Percentiles rank a stretch among this genome's conserved stretches.
phyloP scores from a whole-genome alignment of 2,888 invertebrate species.

The Tachystola acroxantha region DNA sequence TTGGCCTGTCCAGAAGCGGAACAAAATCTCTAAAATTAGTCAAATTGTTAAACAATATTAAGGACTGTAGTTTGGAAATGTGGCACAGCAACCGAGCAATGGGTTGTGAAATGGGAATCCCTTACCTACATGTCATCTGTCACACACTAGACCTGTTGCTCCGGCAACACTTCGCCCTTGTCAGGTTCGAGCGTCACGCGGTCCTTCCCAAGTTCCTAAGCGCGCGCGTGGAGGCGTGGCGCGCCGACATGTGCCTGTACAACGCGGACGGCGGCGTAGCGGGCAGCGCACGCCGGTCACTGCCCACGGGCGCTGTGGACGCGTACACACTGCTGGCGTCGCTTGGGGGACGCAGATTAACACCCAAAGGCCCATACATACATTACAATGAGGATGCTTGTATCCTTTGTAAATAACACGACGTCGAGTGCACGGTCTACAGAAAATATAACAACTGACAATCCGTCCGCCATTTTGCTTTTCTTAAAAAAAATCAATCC shows the following conservation, averaged over 20 bases:
- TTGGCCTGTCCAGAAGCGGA: no score
- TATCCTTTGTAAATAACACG: slow-evolving; percentile 80
- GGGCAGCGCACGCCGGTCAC: slow-evolving; percentile 91
- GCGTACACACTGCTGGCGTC: slow-evolving; percentile 95
- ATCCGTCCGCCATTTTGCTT: no score
- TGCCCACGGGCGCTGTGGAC: slow-evolving; percentile 86
- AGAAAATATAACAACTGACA: neutral
- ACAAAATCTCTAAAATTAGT: no score
- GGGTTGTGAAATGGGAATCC: no score
- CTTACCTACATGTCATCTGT: no score
- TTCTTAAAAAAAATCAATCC: no score
- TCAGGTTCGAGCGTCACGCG: slow-evolving; percentile 96
- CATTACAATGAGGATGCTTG: slow-evolving; percentile 97
- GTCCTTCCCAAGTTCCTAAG: slow-evolving; percentile 95
- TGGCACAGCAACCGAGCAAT: no score
- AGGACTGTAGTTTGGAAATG: no score
- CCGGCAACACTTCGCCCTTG: no score
- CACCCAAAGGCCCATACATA: slow-evolving; percentile 82
- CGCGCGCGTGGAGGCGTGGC: slow-evolving; percentile 93
- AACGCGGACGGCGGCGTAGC: slow-evolving; percentile 92
- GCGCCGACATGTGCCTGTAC: slow-evolving; percentile 90
- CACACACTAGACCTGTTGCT: no score
- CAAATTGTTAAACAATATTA: no score
- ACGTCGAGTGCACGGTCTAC: neutral
- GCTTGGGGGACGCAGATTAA: slow-evolving; percentile 90